Evolutionary conservation across 2,888 invertebrate genomes (phyloP).

Genomic region (Arenicola marina): DNA sequence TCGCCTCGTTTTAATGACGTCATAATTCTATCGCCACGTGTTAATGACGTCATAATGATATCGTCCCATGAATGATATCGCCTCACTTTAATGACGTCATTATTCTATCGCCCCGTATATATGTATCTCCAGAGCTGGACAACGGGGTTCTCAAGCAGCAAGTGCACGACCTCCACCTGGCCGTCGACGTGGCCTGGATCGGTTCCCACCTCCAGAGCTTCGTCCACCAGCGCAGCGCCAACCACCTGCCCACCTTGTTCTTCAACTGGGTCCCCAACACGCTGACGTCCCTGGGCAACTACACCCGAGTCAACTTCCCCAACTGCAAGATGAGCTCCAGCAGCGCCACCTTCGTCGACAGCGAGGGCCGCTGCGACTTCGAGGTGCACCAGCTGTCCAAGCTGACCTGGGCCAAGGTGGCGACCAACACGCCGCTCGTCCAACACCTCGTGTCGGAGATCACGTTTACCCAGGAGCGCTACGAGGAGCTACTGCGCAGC

Average conservation of each 20-base stretch:
- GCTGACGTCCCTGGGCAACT: slow-evolving; percentile 63
- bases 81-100: too few relatives aligned
- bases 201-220: slow-evolving; percentile 66
- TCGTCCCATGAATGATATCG: too few relatives aligned
- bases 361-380: slow-evolving; percentile 68
- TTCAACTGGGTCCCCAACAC: slow-evolving; percentile 72
- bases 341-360: neutral
- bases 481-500: slow-evolving; percentile 63
- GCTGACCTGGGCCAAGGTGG: slow-evolving; percentile 63
- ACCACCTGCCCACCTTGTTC: slow-evolving; percentile 66
- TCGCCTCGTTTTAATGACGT: too few relatives aligned
- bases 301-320: slow-evolving; percentile 69
- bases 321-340: slow-evolving; percentile 62
- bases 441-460: slow-evolving; percentile 53
- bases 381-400: slow-evolving; percentile 73
- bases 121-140: slow-evolving; percentile 43
- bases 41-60: too few relatives aligned
- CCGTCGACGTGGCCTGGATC: slow-evolving; percentile 74
- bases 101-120: slow-evolving; percentile 6
- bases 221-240: slow-evolving; percentile 44
- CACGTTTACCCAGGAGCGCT: slow-evolving; percentile 66
- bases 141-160: slow-evolving; percentile 61
- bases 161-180: slow-evolving; percentile 68
- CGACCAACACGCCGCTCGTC: slow-evolving; percentile 63
- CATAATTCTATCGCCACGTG: neutral